Evolutionary conservation across 2,797 vertebrate species (phyloP).

Genomic region (Acipenser oxyrinchus): DNA sequence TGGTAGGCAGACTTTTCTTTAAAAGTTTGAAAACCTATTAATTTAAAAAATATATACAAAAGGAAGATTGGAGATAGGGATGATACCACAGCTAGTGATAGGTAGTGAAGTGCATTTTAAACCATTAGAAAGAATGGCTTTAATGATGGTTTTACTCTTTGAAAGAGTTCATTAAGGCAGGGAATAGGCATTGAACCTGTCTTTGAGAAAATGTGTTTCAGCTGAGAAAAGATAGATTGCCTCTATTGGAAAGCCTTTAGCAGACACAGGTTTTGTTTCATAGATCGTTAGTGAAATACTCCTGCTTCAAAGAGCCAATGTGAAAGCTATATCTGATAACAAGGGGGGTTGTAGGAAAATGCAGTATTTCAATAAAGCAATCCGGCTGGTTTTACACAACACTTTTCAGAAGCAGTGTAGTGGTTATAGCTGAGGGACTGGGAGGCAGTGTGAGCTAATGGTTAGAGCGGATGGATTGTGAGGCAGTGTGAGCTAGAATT

Average conservation of each 20-base stretch:
- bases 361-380: neutral
- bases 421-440: too few species aligned
- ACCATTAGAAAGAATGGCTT: conserved; percentile 2
- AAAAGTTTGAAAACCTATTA: conserved; percentile 1
- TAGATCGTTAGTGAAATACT: conserved; percentile 19
- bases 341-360: neutral
- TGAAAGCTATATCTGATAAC: neutral
- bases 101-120: neutral
- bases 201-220: neutral
- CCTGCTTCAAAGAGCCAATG: conserved; percentile 20
- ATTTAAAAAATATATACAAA: too few species aligned
- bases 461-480: too few species aligned
- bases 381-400: neutral
- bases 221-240: neutral
- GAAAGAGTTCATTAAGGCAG: neutral
- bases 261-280: conserved; percentile 20
- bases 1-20: conserved; percentile 16
- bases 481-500: too few species aligned
- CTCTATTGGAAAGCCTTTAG: conserved; percentile 21
- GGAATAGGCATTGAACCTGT: too few species aligned
- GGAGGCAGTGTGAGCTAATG: too few species aligned
- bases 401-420: too few species aligned
- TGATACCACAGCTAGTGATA: too few species aligned
- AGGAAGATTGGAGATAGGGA: too few species aligned
- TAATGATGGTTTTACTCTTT: neutral